Evolutionary conservation across 2,797 vertebrate genomes (phyloP), one percentile per base, ranked within the genome.

Genomic region (Acanthurus tractus): DNA sequence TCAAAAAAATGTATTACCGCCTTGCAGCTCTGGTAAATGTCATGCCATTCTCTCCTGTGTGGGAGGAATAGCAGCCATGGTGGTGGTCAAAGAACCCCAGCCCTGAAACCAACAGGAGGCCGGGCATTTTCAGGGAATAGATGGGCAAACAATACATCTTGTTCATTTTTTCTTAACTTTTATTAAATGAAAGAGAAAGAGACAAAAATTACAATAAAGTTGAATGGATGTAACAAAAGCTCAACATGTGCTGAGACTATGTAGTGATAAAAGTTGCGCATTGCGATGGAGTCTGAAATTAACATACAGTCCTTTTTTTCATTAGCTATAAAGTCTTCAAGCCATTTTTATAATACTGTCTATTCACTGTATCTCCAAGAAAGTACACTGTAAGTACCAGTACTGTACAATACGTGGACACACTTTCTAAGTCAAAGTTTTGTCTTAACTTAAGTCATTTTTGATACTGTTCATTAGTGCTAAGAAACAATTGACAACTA

Each of bases 11-110:
- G 86, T 93, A 92, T 94, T 92, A 94, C 86, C 44, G 76, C 87
- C 85, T 88, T 86, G 91, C 85, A 91, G 89, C 89, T 90, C 92
- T 94, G 88, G 83, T 94, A 94, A 94, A 94, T 94, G 94, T 95
- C 94, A 95, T 89, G 90, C 86, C 91, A 93, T 94, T 94, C 92
- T 93, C 91, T 86, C 81, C 90, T 83, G 91, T 91, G 91, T 93
- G 90, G 89, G 93, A 89, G 87, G 91, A 93, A 91, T 79, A 59
- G 88, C 82, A 86, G 86, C 66, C 78, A 76, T 74, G 84, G 79
- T 4, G 87, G 89, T 91, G 89, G 93, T 91, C 92, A 93, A 90
- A 89, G 88, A 91, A 76, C 81, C 69, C 80, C 66, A 59, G 86
- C 76, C 78, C 81, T 89, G 72, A 65, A 82, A 89, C 84, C 90